Base-by-base conservation (phyloP, 2,797 vertebrate genomes). In the Acomys russatus region DNA sequence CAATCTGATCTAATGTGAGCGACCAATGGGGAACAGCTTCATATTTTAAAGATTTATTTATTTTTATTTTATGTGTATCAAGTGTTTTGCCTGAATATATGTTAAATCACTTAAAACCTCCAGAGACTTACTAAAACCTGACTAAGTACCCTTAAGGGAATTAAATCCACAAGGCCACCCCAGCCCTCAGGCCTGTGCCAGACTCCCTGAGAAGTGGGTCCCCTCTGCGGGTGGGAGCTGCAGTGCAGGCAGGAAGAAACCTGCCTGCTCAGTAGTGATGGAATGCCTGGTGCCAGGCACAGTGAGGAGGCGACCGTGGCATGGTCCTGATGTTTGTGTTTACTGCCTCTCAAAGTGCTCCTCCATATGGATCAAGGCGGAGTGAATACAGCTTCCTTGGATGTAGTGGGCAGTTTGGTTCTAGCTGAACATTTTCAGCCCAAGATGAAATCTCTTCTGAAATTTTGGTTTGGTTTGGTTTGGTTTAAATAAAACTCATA, bases 111-210 rank as follows among this genome's bases (percentile, higher is more conserved):
- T 64, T 96, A 35, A 94, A 66, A 59, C 6, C 49, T 92, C 23
- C 61, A 66, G 68, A 92, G 44, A 83, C 59, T 89, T 86, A 6
- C 20, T 92, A 33, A 94, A 93, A 90, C 71, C 92, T 49, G 66
- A 6, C 49, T 90, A 59, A n/a, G 9, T 92, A 1, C 4, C 9
- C 2, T 96, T 30, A 38, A 61, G 28, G 23, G 12, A 88, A 56
- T 93, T 78, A 88, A 84, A 91, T n/a, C 25, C 38, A 63, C 18
- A 78, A 22, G 51, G 44, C 61, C 35, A 90, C 56, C 51, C n/a
- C 38, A 63, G 49, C n/a, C 4, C 10, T 84, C n/a, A 17, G 25
- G 74, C 25, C 25, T 51, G 7, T 15, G 15, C 2, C 14, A 51
- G 74, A 49, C 28, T 51, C 44, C 74, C 74, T 49, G 44, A 76